Evolutionary conservation across 2,797 vertebrate species (phyloP), one percentile per base, ranked within the genome.

Genomic region (Anomalospiza imberbis): DNA sequence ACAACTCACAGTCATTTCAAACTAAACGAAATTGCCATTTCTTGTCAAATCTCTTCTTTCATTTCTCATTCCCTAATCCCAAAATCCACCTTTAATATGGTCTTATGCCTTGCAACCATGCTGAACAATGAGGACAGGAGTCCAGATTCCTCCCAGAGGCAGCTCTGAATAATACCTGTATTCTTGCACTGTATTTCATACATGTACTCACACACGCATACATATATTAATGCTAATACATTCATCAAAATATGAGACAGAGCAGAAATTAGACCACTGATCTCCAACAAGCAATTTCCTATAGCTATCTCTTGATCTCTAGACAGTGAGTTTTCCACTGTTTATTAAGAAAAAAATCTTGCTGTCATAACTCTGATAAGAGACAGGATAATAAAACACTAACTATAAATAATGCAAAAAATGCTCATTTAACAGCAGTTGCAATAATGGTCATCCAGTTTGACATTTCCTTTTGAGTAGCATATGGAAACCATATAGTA

Each of bases 391-490:
- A 82, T 31, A 58, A 34, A 86, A 50, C 24, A 28, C 13, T 57
- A 88, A 50, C n/a, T 86, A 84, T 58, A 89, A 85, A 92, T 5
- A 85, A 61, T 17, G 17, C 28, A 62, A 86, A 92, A 91, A 92
- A 81, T 21, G 42, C 57, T 85, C 72, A 88, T 93, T 95, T 94
- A 84, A 40, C 45, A 89, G 73, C 29, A 85, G 44, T 36, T 81
- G 54, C 50, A 85, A 28, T 72, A 91, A 51, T 21, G 58, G 38
- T 89, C 20, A 80, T 75, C 36, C 88, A 85, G 47, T 93, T 44
- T 93, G 92, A 81, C 76, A 79, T 94, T 90, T 94, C 81, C 83
- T 83, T 95, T 78, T 80, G 84, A 93, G 75, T 31, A 94, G 71
- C 71, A 67, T 92, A 96, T 48, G 88, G 89, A 91, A 95, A 93